These are phyloP conservation scores for Cottus gobio DNA, from an alignment of 2,113 vertebrate species.

Conservation along the genomic window DNA sequence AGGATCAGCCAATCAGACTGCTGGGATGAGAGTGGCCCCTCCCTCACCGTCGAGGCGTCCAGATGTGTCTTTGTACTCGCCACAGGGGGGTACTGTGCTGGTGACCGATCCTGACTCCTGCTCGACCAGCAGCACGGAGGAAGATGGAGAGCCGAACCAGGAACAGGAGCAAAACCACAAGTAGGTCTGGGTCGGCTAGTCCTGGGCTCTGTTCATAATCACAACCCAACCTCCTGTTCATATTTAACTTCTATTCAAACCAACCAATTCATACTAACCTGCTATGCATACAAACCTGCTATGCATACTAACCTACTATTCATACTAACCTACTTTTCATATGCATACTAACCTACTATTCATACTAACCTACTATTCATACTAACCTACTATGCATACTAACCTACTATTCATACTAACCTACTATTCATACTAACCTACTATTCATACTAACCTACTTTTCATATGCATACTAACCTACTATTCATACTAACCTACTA, in stretches of 20 bases:
- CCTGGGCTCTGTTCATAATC: neutral
- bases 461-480: neutral
- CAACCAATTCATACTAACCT: neutral
- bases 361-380: neutral
- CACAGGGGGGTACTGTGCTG: conserved; percentile 71
- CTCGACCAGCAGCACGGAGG: conserved; percentile 94
- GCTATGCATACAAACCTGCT: neutral
- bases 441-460: neutral
- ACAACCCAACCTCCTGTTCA: neutral
- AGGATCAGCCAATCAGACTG: conserved; percentile 37
- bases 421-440: neutral
- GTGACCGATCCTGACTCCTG: conserved; percentile 88
- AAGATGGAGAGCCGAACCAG: conserved; percentile 84
- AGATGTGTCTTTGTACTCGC: conserved; percentile 85
- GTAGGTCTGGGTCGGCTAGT: conserved; percentile 33
- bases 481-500: neutral
- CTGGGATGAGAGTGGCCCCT: conserved; percentile 30
- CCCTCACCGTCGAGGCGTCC: conserved; percentile 13
- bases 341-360: too few species aligned
- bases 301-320: neutral
- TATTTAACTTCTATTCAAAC: too few species aligned
- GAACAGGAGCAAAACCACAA: conserved; percentile 56
- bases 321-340: neutral
- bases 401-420: neutral
- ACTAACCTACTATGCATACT: neutral